Percentiles rank a stretch among this genome's conserved stretches.
Conservation (phyloP, 1,140 invertebrate species). For the Pogonomyrmex barbatus region DNA sequence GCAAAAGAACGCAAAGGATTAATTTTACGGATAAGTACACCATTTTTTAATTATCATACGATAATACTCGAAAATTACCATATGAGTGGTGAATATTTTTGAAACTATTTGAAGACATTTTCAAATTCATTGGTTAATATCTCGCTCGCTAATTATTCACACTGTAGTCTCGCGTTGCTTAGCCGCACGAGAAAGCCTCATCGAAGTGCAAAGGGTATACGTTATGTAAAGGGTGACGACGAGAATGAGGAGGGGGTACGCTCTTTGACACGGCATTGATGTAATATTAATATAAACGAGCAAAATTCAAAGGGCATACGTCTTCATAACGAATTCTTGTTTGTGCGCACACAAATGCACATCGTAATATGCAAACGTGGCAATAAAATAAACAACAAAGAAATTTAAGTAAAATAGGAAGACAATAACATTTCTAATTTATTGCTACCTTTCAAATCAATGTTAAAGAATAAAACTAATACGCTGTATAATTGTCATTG, state of each 20-base stretch:
- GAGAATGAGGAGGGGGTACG: conserved; percentile 57
- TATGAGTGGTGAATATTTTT: conserved; percentile 7
- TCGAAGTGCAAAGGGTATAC: conserved; percentile 60
- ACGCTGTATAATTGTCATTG: neutral
- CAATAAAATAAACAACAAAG: conserved; percentile 62
- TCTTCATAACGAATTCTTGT: conserved; percentile 77
- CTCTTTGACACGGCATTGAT: conserved; percentile 79
- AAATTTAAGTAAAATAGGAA: neutral
- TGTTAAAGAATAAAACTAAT: neutral
- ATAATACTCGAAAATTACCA: conserved; percentile 11
- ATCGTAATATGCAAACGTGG: conserved; percentile 59
- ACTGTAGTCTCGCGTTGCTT: conserved; percentile 44
- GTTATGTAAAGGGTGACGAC: conserved; percentile 31
- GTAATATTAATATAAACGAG: conserved; percentile 79
- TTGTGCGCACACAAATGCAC: conserved; percentile 65
- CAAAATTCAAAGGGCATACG: conserved; percentile 78
- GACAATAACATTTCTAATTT: neutral
- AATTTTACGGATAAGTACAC: conserved; percentile 38
- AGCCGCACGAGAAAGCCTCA: conserved; percentile 56
- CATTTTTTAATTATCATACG: conserved; percentile 45
- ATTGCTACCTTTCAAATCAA: neutral
- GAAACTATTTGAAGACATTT: conserved; percentile 9
- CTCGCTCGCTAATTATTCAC: conserved; percentile 70
- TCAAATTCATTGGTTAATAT: conserved; percentile 35
- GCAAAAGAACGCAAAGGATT: conserved; percentile 37